A percentile compares a stretch with the other conserved stretches of the same genome.
phyloP scores from a whole-genome alignment of 1,140 invertebrate genomes.

The Ooceraea biroi region DNA sequence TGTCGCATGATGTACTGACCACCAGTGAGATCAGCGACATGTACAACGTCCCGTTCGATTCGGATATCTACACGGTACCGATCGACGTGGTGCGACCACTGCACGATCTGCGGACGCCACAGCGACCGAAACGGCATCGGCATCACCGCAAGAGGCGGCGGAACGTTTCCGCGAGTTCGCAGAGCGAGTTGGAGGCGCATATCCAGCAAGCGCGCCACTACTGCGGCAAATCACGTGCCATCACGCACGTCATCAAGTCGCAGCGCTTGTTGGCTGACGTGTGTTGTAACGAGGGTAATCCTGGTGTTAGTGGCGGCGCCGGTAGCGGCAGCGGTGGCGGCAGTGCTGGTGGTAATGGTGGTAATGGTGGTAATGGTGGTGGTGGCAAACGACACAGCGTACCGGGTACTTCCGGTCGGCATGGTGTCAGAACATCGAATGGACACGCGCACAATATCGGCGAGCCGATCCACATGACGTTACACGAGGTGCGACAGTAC shows the following conservation, averaged over 20 bases:
- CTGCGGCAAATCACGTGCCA: slow-evolving; percentile 83
- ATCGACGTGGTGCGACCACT: slow-evolving; percentile 91
- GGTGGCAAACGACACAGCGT: slow-evolving; percentile 88
- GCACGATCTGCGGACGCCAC: slow-evolving; percentile 82
- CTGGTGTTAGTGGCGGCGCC: slow-evolving; percentile 68
- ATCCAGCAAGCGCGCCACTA: slow-evolving; percentile 84
- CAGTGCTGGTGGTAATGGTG: slow-evolving; percentile 8
- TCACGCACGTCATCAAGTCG: slow-evolving; percentile 84
- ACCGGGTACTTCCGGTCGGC: slow-evolving; percentile 85
- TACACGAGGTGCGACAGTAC: slow-evolving; percentile 94
- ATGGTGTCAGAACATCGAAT: slow-evolving; percentile 78
- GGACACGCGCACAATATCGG: slow-evolving; percentile 81
- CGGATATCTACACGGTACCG: slow-evolving; percentile 94
- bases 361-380: background rate
- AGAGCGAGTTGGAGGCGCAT: slow-evolving; percentile 84
- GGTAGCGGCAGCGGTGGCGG: background rate
- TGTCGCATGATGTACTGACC: slow-evolving; percentile 92
- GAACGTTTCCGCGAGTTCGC: slow-evolving; percentile 87
- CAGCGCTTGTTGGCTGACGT: slow-evolving; percentile 86
- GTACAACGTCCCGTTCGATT: slow-evolving; percentile 94
- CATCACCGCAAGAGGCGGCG: slow-evolving; percentile 88
- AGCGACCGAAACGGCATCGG: slow-evolving; percentile 87
- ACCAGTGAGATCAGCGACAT: slow-evolving; percentile 92
- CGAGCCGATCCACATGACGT: slow-evolving; percentile 94
- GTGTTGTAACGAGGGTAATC: slow-evolving; percentile 84